A percentile compares a stretch with the other conserved stretches of the same genome.
phyloP scores from a whole-genome alignment of 2,113 vertebrate genomes.

The Antigone vipio region DNA sequence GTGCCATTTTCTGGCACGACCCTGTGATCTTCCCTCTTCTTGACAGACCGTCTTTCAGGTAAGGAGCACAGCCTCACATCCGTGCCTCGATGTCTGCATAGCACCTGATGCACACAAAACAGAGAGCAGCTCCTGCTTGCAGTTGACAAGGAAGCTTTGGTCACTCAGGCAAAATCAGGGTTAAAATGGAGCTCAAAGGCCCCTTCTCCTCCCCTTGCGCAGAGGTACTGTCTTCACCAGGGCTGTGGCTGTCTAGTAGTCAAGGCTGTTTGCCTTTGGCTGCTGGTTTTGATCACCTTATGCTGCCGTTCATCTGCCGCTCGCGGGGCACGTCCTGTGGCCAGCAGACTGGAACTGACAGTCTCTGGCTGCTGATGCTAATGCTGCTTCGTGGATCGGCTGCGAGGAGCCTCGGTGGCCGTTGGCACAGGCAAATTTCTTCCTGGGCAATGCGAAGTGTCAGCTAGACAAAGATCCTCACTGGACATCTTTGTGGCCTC shows the following conservation, averaged over 20 bases:
- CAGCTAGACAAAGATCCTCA: neutral
- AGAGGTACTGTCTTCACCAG: neutral
- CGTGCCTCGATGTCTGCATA: neutral
- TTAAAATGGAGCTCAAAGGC: neutral
- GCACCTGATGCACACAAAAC: neutral
- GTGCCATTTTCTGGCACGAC: neutral
- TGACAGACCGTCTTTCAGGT: neutral
- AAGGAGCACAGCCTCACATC: neutral
- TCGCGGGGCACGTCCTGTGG: neutral
- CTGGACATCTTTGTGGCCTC: neutral
- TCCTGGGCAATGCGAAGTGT: neutral
- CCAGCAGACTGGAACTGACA: neutral
- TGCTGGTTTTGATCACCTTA: neutral
- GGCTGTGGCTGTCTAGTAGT: neutral
- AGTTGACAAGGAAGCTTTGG: neutral
- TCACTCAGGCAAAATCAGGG: neutral
- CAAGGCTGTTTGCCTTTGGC: neutral
- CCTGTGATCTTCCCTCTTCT: neutral
- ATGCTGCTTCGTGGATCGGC: accelerated
- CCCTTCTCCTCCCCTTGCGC: neutral
- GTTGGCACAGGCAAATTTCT: neutral
- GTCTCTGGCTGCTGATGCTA: neutral
- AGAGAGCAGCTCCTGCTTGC: neutral
- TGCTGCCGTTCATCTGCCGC: neutral
- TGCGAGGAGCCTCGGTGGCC: neutral